Base-by-base conservation (phyloP, 1,140 invertebrate genomes). In the Ceratosolen solmsi region DNA sequence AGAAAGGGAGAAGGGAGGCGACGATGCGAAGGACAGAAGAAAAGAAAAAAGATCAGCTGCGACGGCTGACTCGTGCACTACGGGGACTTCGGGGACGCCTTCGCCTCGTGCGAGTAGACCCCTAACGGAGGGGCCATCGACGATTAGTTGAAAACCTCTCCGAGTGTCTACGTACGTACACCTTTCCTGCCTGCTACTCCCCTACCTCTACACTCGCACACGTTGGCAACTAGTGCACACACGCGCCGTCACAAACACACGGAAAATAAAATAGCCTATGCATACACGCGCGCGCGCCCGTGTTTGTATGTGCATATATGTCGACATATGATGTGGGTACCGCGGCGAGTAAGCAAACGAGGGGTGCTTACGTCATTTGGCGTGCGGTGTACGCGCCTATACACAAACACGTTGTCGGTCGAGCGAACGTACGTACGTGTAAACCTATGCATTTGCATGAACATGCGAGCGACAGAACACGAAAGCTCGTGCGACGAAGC, bases 301-400 rank as follows among this genome's bases (percentile, higher is more conserved):
- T 46, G 41, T 46, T 13, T 13, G 41, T 13, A 8, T 13, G 7
- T 2, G 5, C 27, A 2, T n/a, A 17, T 15, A 25, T 63, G 13
- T n/a, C 86, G 86, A 88, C 87, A 87, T 85, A 87, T 86, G 88
- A 88, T 88, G 87, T 88, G 87, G 87, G 87, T 87, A 88, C 84
- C 87, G 84, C 84, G 86, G 41, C 84, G 86, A 25, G n/a, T 17
- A 41, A 49, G 41, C 25, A 5, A 71, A 71, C 38, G 70, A 87
- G 86, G 86, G 86, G 85, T 84, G 83, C 79, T 88, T 86, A 88
- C 87, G 87, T 87, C 87, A 87, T 86, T 71, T 49, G 70, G 41
- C 41, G 70, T 71, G 70, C 22, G 70, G 41, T 73, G 58, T 58
- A 60, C 75, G 82, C 83, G 83, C 84, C 73, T 84, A 80, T 79